Base-by-base conservation (phyloP, 2,113 vertebrate species). In the Procavia capensis region DNA sequence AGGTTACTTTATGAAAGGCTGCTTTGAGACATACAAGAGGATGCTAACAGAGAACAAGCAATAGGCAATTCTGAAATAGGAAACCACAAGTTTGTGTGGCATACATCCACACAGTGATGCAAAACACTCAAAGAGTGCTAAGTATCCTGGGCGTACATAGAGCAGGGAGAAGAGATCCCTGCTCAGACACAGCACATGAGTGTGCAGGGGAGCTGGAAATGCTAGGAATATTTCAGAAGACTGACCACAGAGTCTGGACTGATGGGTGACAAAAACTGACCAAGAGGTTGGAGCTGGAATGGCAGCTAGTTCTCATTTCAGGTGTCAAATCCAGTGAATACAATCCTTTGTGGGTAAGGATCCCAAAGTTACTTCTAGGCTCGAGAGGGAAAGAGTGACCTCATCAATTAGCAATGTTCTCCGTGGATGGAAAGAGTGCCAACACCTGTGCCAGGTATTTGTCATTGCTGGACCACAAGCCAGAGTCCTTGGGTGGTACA, bases 181-280 rank as follows among this genome's bases (percentile, higher is more conserved):
- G 57, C 19, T 39, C 59, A 88, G 85, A 76, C 41, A 24, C 0
- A 6, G 41, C 11, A 13, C 0, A 1, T 2, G 3, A 1, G 0
- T 0, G 10, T 45, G 5, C 14, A 27, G 43, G 43, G 74, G 36
- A 72, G 20, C 20, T n/a, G 8, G 59, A 9, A 10, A 5, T 34
- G 5, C 41, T 45, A 9, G 3, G 22, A 4, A 41, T 17, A 47
- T 16, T 9, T 45, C 61, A 86, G 24, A 34, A 31, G 25, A 36
- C 24, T 0, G 0, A 34, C 9, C 66, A n/a, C 16, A 6, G 89
- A 31, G 1, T 43, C 39, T 29, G 19, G 22, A 78, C 78, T 72
- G n/a, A 34, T 4, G 22, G 14, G 16, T 47, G 70, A 81, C 72
- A 36, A 83, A 93, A 81, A 57, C 59, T 50, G 50, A 59, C 39